Evolutionary conservation across 30 jellyfish, hydroid and myxozoan genomes (phyloP).

Genomic region (Pelagia noctiluca): DNA sequence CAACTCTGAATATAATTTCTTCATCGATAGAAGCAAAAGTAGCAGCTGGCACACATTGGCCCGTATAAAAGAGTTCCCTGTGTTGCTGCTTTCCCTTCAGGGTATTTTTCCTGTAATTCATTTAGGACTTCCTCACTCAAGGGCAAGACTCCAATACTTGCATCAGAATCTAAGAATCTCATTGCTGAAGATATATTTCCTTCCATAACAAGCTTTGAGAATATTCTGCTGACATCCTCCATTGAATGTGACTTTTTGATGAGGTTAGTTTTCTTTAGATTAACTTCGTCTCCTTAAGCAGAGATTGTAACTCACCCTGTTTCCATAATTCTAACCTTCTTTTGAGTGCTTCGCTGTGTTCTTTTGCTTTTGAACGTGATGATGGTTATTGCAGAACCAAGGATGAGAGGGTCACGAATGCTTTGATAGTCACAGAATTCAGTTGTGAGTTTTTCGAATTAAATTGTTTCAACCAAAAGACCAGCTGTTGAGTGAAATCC

Average conservation of each 20-base stretch:
- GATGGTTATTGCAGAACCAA: conserved; percentile 16
- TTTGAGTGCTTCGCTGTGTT: conserved; percentile 25
- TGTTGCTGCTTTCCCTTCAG: conserved; percentile 20
- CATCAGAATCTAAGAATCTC: not conserved
- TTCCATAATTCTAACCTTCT: conserved; percentile 20
- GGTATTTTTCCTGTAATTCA: conserved; percentile 19
- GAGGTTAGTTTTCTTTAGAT: conserved; percentile 12
- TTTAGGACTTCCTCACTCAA: conserved; percentile 20
- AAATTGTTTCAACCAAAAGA: conserved; percentile 13
- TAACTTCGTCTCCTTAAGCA: conserved; percentile 13
- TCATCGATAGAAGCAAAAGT: conserved; percentile 14
- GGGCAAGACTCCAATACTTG: conserved; percentile 15
- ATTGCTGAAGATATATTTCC: conserved; percentile 9
- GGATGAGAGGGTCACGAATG: conserved; percentile 18
- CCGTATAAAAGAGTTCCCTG: conserved; percentile 10
- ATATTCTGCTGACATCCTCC: conserved; percentile 8
- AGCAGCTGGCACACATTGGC: conserved; percentile 19
- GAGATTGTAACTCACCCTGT: conserved; percentile 16
- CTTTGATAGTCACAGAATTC: conserved; percentile 22
- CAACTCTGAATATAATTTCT: conserved; percentile 16
- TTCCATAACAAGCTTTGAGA: conserved; percentile 11
- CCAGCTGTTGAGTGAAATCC: conserved; percentile 19
- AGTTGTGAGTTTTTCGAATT: conserved; percentile 16
- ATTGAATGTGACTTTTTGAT: not conserved
- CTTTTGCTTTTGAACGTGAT: conserved; percentile 22